These are phyloP conservation scores for Naja naja DNA, from an alignment of 2,113 vertebrate species.

Conservation along the genomic window DNA sequence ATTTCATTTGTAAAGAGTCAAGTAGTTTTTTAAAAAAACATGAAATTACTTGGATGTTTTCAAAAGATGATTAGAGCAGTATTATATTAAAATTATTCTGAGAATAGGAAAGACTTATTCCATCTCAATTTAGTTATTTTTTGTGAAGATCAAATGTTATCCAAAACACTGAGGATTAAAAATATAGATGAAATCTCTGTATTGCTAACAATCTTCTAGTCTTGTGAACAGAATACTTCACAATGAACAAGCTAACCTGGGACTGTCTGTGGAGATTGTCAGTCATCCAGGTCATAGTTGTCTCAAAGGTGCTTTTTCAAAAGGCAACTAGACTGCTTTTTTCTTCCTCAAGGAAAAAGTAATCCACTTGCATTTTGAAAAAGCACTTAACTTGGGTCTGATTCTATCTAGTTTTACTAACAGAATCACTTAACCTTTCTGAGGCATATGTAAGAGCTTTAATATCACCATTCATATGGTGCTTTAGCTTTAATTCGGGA, in stretches of 20 bases:
- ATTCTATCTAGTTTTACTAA: neutral
- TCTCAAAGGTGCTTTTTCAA: neutral
- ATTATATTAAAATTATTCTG: neutral
- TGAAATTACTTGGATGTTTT: neutral
- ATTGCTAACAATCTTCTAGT: neutral
- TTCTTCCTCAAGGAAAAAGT: neutral
- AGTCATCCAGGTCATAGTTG: neutral
- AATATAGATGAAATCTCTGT: neutral
- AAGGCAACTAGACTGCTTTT: neutral
- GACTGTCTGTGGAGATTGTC: neutral
- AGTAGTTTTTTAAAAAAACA: neutral
- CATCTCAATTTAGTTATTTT: neutral
- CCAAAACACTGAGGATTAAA: neutral
- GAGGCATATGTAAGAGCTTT: neutral
- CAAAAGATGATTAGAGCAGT: neutral
- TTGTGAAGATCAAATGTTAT: neutral
- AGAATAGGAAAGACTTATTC: neutral
- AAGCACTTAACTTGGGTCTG: neutral
- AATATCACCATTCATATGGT: neutral
- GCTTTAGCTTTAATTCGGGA: neutral
- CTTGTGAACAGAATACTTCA: neutral
- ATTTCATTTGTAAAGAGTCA: neutral
- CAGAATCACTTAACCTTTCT: neutral
- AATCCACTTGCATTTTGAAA: neutral
- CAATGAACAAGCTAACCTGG: neutral